These are phyloP conservation scores for Plutomurus gul DNA, from an alignment of 1,140 invertebrate genomes.

Conservation along the genomic window DNA sequence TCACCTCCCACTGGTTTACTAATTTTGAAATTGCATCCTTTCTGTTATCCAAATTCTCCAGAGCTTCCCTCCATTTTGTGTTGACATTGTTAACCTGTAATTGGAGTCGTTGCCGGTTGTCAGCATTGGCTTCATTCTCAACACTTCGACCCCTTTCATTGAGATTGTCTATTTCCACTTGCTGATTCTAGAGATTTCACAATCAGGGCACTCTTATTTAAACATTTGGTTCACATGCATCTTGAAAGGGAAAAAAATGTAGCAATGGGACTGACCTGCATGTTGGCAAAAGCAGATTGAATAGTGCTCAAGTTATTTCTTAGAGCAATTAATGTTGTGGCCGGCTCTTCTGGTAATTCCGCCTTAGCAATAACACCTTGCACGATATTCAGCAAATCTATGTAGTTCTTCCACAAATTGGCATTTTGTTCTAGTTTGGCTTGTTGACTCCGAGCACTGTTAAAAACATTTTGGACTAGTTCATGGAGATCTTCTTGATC, in stretches of 20 bases:
- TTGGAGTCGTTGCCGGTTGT: slow-evolving; percentile 67
- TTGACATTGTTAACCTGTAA: slow-evolving; percentile 67
- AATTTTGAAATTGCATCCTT: slow-evolving; percentile 67
- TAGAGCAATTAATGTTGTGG: slow-evolving; percentile 74
- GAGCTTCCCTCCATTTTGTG: slow-evolving; percentile 74
- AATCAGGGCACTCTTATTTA: too few species aligned
- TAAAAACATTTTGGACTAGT: slow-evolving; percentile 76
- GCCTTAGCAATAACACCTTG: slow-evolving; percentile 72
- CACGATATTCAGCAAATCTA: slow-evolving; percentile 74
- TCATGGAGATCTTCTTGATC: slow-evolving; percentile 79
- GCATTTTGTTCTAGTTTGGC: slow-evolving; percentile 75
- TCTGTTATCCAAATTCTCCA: slow-evolving; percentile 70
- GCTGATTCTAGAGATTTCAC: slow-evolving; percentile 69
- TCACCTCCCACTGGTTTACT: slow-evolving; percentile 73
- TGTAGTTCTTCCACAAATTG: slow-evolving; percentile 79
- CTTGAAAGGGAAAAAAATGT: not conserved
- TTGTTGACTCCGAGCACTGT: slow-evolving; percentile 75
- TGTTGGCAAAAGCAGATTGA: slow-evolving; percentile 73
- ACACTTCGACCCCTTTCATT: slow-evolving; percentile 70
- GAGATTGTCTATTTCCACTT: slow-evolving; percentile 66
- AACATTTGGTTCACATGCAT: slow-evolving; percentile 44
- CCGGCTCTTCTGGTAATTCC: slow-evolving; percentile 73
- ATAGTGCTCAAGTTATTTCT: slow-evolving; percentile 80
- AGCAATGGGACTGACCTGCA: slow-evolving; percentile 65
- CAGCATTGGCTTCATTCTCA: slow-evolving; percentile 65